Conservation (phyloP, 2,888 invertebrate species). For the Catocala nupta region DNA sequence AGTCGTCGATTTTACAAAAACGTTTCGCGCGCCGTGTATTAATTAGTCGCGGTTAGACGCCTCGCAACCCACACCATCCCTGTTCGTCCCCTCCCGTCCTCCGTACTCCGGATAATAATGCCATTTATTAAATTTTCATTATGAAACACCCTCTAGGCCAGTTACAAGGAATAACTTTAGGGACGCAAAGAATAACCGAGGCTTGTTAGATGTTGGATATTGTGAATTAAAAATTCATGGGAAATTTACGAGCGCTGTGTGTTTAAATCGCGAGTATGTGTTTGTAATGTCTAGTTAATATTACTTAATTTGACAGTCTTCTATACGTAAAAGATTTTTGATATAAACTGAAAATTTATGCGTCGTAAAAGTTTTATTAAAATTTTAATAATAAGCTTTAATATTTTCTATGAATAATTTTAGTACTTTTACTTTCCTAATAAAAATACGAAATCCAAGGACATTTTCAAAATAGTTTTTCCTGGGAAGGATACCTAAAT, state of each 20-base stretch:
- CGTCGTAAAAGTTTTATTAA: no score
- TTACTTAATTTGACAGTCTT: no score
- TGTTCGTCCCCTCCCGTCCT: neutral
- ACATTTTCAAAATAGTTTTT: no score
- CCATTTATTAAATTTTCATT: slow-evolving; percentile 55
- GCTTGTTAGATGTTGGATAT: slow-evolving; percentile 4
- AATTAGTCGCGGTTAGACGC: slow-evolving; percentile 48
- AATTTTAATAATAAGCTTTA: no score
- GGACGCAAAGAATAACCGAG: neutral
- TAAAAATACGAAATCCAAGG: no score
- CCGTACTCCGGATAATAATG: slow-evolving; percentile 33
- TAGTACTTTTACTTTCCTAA: no score
- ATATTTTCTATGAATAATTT: no score
- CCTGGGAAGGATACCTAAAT: no score
- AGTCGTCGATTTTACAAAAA: slow-evolving; percentile 16
- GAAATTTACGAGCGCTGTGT: neutral
- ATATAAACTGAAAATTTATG: no score
- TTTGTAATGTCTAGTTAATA: no score
- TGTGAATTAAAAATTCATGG: neutral
- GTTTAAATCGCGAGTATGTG: no score
- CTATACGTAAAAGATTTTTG: no score
- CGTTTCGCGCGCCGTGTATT: slow-evolving; percentile 41
- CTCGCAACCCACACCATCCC: neutral
- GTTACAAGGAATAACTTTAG: slow-evolving; percentile 18
- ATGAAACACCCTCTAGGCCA: slow-evolving; percentile 27